These are phyloP conservation scores for Sapayoa aenigma DNA, from an alignment of 2,113 vertebrate genomes.

Conservation along the genomic window DNA sequence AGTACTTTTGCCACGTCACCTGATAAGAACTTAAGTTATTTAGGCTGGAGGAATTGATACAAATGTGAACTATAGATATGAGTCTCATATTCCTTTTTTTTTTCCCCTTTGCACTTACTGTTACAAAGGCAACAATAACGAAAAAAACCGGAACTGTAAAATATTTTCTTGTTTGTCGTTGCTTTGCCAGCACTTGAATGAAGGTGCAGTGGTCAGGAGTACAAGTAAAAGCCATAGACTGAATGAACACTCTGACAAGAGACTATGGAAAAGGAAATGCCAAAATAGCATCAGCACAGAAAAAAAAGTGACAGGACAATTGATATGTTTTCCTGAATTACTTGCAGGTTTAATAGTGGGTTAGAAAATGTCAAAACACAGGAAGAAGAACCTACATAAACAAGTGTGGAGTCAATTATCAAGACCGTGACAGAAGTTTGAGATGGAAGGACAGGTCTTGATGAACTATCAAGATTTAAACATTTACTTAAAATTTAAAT, in stretches of 20 bases:
- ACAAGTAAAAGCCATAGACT: not conserved
- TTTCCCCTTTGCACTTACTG: not conserved
- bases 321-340: constrained; percentile 28
- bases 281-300: not conserved
- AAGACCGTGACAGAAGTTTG: not conserved
- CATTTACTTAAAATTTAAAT: not conserved
- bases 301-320: not conserved
- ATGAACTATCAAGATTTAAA: not conserved
- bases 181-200: not conserved
- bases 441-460: not conserved
- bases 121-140: not conserved
- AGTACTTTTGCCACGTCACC: not conserved
- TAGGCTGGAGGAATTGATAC: not conserved
- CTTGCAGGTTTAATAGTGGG: not conserved
- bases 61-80: not conserved
- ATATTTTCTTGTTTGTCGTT: not conserved
- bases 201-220: not conserved
- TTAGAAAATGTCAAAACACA: constrained; percentile 37
- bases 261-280: constrained; percentile 15
- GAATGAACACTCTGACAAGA: not conserved
- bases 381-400: constrained; percentile 35
- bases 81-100: not conserved
- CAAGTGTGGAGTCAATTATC: constrained; percentile 2
- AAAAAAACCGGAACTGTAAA: not conserved
- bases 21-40: not conserved